These are phyloP conservation scores for Chelonus formosanus DNA, from an alignment of 2,888 invertebrate species.

Conservation along the genomic window DNA sequence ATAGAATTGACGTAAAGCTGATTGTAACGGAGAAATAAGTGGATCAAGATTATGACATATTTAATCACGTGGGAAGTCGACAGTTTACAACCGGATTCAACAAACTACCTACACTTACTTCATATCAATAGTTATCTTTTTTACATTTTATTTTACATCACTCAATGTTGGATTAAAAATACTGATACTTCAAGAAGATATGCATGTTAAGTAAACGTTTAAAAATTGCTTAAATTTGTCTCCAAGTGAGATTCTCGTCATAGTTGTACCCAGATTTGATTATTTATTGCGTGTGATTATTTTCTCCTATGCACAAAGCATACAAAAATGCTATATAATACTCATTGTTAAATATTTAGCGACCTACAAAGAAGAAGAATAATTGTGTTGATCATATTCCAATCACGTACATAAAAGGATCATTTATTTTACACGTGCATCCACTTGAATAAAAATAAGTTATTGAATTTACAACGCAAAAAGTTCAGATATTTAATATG, in stretches of 20 bases:
- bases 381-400: slow-evolving; percentile 1
- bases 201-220: neutral
- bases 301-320: neutral
- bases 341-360: neutral
- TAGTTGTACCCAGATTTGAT: neutral
- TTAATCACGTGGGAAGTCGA: slow-evolving; percentile 14
- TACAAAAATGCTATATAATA: slow-evolving; percentile 1
- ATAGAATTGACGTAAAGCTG: neutral
- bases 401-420: slow-evolving; percentile 4
- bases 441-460: neutral
- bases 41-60: slow-evolving; percentile 16
- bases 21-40: slow-evolving; percentile 9
- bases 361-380: slow-evolving; percentile 6
- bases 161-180: neutral
- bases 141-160: slow-evolving; percentile 1
- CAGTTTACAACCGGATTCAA: slow-evolving; percentile 8
- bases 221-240: neutral
- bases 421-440: neutral
- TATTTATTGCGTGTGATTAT: slow-evolving; percentile 4
- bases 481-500: too few relatives aligned
- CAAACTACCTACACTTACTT: neutral
- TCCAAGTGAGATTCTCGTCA: too few relatives aligned
- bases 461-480: too few relatives aligned
- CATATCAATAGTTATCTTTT: neutral
- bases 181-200: neutral